phyloP scores from a whole-genome alignment of 2,113 vertebrate genomes.

The Tylochromis polylepis region DNA sequence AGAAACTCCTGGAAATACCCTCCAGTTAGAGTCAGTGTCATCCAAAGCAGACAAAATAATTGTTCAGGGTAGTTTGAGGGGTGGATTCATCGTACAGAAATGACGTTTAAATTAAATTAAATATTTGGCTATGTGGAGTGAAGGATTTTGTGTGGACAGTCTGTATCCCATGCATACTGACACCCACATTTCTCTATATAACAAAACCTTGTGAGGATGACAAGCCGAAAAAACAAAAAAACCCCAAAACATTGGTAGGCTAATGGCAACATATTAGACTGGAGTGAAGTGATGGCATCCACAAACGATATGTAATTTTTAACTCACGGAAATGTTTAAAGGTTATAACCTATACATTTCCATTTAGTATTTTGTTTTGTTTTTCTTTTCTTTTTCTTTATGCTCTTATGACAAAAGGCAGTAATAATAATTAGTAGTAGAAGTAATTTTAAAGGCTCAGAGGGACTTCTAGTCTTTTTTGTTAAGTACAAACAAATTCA shows the following conservation, averaged over 20 bases:
- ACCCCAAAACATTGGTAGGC: too few species aligned
- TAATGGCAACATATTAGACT: neutral
- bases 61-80: neutral
- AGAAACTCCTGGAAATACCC: neutral
- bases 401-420: neutral
- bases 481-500: neutral
- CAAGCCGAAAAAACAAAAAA: too few species aligned
- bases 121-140: neutral
- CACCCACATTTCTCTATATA: too few species aligned
- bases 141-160: neutral
- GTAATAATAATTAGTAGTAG: neutral
- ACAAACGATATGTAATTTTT: neutral
- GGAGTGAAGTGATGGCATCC: rapidly evolving
- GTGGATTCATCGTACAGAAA: too few species aligned
- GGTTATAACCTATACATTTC: neutral
- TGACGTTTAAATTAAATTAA: neutral
- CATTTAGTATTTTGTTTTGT: neutral
- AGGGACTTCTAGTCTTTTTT: neutral
- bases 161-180: too few species aligned
- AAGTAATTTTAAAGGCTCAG: neutral
- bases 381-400: neutral
- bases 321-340: neutral
- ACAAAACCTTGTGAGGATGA: too few species aligned
- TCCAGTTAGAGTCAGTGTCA: neutral
- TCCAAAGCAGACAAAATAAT: neutral